Evolutionary conservation across 2,797 vertebrate genomes (phyloP).

Genomic region (Fratercula arctica): DNA sequence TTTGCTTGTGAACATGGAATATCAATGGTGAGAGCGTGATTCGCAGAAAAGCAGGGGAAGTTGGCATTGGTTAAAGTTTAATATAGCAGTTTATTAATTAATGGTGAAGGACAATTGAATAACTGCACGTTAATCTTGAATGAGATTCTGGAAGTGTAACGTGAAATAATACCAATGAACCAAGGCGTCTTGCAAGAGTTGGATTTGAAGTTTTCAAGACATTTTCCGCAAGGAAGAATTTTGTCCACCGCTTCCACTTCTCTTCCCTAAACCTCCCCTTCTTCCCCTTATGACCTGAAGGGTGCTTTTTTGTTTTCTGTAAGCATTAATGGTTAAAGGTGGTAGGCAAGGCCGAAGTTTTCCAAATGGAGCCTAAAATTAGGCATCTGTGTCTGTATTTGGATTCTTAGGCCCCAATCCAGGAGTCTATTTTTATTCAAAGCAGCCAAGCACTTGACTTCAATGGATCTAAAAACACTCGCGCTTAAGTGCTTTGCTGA

Average conservation of each 20-base stretch:
- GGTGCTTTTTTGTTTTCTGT: not conserved
- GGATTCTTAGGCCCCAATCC: conserved; percentile 51
- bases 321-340: conserved; percentile 54
- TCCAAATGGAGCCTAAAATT: conserved; percentile 63
- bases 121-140: conserved; percentile 23
- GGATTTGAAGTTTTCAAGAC: not conserved
- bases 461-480: conserved; percentile 60
- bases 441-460: conserved; percentile 60
- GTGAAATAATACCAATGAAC: not conserved
- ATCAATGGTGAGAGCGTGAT: conserved; percentile 50
- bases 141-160: not conserved
- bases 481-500: conserved; percentile 62
- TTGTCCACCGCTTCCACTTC: not conserved
- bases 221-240: not conserved
- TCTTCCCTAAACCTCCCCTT: not conserved
- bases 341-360: conserved; percentile 12
- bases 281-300: not conserved
- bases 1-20: conserved; percentile 70
- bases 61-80: conserved; percentile 49
- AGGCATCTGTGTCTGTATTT: conserved; percentile 40
- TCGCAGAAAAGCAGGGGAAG: not conserved
- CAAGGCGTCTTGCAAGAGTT: not conserved
- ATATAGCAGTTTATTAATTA: conserved; percentile 67
- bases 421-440: conserved; percentile 65
- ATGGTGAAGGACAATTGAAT: conserved; percentile 40